phyloP scores from a whole-genome alignment of 2,113 vertebrate genomes.

The Gnathochromis pfefferi region DNA sequence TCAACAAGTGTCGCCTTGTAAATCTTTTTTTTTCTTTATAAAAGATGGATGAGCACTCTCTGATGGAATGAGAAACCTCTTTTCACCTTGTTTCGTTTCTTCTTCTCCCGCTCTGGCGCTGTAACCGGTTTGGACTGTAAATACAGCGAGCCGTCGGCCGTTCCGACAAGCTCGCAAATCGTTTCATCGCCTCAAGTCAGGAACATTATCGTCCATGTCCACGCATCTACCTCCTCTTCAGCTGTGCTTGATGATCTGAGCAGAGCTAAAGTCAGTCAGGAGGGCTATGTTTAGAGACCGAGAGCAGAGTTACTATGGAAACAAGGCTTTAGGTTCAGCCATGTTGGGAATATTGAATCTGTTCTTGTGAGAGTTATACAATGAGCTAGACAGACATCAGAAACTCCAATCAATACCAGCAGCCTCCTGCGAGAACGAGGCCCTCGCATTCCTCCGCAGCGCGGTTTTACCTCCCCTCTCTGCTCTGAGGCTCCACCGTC shows the following conservation, averaged over 20 bases:
- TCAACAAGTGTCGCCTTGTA: conserved; percentile 12
- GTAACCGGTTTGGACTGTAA: conserved; percentile 5
- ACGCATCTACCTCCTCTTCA: conserved; percentile 45
- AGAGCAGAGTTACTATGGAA: conserved; percentile 72
- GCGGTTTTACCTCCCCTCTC: not conserved
- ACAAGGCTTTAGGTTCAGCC: conserved; percentile 65
- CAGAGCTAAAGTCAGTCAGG: conserved; percentile 46
- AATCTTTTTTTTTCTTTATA: not conserved
- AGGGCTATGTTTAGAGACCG: conserved; percentile 61
- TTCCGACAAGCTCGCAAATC: conserved; percentile 16
- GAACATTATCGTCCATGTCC: conserved; percentile 40
- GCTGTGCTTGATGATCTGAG: conserved; percentile 59
- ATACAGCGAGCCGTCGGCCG: not conserved
- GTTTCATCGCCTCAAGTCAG: conserved; percentile 35
- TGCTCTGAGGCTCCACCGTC: not conserved
- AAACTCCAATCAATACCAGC: conserved; percentile 54
- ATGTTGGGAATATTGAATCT: conserved; percentile 66
- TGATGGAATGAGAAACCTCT: conserved; percentile 33
- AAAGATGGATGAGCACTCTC: not conserved
- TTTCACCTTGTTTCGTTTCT: not conserved
- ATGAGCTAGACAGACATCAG: conserved; percentile 62
- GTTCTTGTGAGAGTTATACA: conserved; percentile 65
- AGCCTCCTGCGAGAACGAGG: conserved; percentile 27
- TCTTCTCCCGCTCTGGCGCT: not conserved
- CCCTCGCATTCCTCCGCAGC: conserved; percentile 35